Evolutionary conservation across 2,797 vertebrate species (phyloP).

Genomic region (Morelia viridis): DNA sequence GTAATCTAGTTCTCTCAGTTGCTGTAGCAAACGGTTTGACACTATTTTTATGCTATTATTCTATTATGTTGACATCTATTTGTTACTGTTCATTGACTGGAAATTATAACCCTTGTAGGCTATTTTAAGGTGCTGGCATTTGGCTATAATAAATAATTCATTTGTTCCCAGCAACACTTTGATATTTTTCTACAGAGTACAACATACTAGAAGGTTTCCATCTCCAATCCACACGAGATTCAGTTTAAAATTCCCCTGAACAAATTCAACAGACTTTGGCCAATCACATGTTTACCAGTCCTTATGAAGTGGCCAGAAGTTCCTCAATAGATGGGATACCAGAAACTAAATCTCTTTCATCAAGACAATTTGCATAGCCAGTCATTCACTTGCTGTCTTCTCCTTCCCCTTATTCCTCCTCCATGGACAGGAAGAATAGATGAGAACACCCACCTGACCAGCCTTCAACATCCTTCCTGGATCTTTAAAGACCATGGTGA

Average conservation of each 20-base stretch:
- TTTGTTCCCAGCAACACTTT: background rate
- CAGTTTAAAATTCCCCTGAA: background rate
- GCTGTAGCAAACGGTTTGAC: no score
- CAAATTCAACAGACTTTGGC: background rate
- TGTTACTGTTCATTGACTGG: no score
- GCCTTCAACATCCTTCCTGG: no score
- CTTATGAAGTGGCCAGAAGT: background rate
- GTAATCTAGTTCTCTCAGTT: background rate
- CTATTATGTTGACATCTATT: no score
- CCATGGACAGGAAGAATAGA: no score
- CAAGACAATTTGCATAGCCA: background rate
- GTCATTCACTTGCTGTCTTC: background rate
- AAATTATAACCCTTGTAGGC: no score
- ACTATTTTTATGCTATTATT: no score
- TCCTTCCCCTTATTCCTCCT: no score
- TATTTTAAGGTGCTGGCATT: no score
- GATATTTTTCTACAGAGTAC: background rate
- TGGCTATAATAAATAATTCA: background rate
- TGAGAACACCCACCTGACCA: no score
- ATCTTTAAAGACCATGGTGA: background rate
- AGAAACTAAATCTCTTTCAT: background rate
- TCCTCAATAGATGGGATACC: background rate
- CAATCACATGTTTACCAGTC: background rate
- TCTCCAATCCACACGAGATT: background rate
- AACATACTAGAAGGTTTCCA: background rate